Evolutionary conservation across 1,140 invertebrate species (phyloP), one percentile per base, ranked within the genome.

Genomic region (Pissodes strobi): DNA sequence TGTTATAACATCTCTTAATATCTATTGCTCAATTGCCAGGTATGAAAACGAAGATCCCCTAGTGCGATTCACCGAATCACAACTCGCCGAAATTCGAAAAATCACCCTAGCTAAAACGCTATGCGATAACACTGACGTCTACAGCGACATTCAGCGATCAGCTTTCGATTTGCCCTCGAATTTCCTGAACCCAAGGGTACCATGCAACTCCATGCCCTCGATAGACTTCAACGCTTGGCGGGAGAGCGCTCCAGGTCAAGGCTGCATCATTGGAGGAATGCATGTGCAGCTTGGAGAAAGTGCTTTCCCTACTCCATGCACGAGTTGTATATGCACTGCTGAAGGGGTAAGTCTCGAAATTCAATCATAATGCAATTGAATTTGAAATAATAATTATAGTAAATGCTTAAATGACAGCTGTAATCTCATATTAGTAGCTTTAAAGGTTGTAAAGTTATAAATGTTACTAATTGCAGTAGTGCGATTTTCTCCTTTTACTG

Each of bases 81-180:
- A 99, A 78, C 76, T 99, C 48, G 86, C 88, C 1, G 94, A 98
- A 79, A 88, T 99, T 43, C 84, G 95, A 12, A 96, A 96, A 76
- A 86, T 87, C 0, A 95, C 92, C 0, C 76, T 99, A 13, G 87
- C 94, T 0, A 94, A 96, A 78, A 80, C 98, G 0, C 81, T 98
- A 23, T 99, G 97, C 75, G 89, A 96, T 63, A 98, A 98, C 79
- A 88, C 94, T 77, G 95, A 98, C 73, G 80, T 86, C 8, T 87
- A 89, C 15, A 85, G 86, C 6, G 87, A 90, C 30, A 92, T 98
- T 74, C 95, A 97, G 75, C 82, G 88, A 49, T 88, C 92, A 22
- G 88, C 91, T 1, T 95, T 99, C 72, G 90, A 95, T 75, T 81
- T 94, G 60, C 92, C 92, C 1, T 92, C 92, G 72, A 91, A 92